These are phyloP conservation scores for Spodoptera frugiperda DNA, from an alignment of 1,140 invertebrate species.

Conservation along the genomic window DNA sequence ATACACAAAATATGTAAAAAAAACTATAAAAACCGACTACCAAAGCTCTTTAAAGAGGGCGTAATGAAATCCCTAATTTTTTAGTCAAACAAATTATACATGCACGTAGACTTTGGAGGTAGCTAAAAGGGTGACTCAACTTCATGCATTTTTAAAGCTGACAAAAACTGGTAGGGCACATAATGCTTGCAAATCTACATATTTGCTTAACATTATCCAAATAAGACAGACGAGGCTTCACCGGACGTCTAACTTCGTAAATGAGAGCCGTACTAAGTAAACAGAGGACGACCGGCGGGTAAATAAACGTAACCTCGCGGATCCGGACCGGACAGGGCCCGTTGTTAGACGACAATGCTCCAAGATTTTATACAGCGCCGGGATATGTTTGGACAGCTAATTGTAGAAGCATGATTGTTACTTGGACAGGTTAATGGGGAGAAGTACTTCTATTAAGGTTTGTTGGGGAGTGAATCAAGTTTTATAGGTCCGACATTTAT, in stretches of 20 bases:
- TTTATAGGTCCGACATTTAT: too few species aligned
- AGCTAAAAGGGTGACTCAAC: conserved; percentile 49
- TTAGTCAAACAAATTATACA: conserved; percentile 38
- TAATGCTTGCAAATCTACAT: conserved; percentile 60
- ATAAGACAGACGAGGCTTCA: conserved; percentile 69
- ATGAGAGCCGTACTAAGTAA: conserved; percentile 74
- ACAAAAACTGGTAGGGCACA: conserved; percentile 43
- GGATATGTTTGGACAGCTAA: conserved; percentile 7
- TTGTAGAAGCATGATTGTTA: conserved; percentile 11
- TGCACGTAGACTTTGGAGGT: background rate
- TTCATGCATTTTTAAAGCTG: conserved; percentile 52
- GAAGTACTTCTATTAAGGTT: background rate
- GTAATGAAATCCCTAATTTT: conserved; percentile 8
- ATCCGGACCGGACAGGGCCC: conserved; percentile 34
- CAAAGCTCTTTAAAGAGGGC: conserved; percentile 22
- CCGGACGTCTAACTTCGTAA: conserved; percentile 75
- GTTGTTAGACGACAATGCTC: conserved; percentile 17
- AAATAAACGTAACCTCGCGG: conserved; percentile 52
- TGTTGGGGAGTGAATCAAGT: background rate
- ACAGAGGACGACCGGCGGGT: conserved; percentile 61
- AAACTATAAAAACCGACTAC: conserved; percentile 17
- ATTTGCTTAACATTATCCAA: conserved; percentile 78
- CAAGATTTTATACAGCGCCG: conserved; percentile 7
- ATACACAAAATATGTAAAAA: conserved; percentile 31
- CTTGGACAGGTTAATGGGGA: background rate